Conservation (phyloP, 2,888 invertebrate genomes). For the Tromatobia lineatoria region DNA sequence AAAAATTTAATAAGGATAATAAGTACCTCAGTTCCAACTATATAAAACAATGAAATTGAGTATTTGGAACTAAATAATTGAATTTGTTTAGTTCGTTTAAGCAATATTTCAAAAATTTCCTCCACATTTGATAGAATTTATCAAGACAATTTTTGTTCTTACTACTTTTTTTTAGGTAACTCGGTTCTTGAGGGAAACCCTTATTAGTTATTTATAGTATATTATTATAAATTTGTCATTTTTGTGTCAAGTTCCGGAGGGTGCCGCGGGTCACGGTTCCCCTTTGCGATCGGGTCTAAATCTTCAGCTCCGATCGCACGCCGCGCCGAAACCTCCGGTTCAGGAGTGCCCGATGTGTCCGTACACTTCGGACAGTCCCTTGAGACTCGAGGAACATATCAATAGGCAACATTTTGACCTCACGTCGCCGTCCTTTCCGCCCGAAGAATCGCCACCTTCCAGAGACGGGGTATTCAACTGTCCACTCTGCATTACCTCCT, state of each 20-base stretch:
- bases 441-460: slow-evolving; percentile 82
- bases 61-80: too few relatives aligned
- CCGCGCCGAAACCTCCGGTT: slow-evolving; percentile 82
- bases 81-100: too few relatives aligned
- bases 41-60: too few relatives aligned
- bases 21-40: too few relatives aligned
- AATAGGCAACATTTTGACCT: slow-evolving; percentile 94
- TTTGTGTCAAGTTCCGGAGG: slow-evolving; percentile 77
- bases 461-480: slow-evolving; percentile 88
- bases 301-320: slow-evolving; percentile 83
- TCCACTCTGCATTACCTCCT: slow-evolving; percentile 92
- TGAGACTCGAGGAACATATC: slow-evolving; percentile 93
- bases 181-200: too few relatives aligned
- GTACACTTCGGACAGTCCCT: slow-evolving; percentile 91
- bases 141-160: too few relatives aligned
- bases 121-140: too few relatives aligned
- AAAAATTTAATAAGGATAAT: too few relatives aligned
- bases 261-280: slow-evolving; percentile 89
- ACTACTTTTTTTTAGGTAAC: too few relatives aligned
- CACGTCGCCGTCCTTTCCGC: slow-evolving; percentile 90
- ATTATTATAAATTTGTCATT: neutral
- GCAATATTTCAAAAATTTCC: too few relatives aligned
- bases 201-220: too few relatives aligned
- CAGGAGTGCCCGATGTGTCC: slow-evolving; percentile 92
- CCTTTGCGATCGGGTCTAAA: slow-evolving; percentile 88